phyloP scores from a whole-genome alignment of 1,140 invertebrate genomes.

The Nymphalis io region DNA sequence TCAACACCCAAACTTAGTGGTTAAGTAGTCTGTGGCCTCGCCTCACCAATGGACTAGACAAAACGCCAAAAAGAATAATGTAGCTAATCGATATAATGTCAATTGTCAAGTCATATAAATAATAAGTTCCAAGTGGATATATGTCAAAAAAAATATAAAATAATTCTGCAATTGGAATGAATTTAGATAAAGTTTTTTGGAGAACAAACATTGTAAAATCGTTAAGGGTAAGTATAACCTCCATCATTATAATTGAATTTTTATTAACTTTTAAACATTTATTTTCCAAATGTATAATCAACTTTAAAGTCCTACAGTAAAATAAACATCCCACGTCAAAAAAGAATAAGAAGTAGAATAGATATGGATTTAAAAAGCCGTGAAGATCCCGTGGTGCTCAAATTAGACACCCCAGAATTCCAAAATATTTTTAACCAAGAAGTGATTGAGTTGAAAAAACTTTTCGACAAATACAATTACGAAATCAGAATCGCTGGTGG shows the following conservation, averaged over 20 bases:
- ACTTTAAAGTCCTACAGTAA: constrained; percentile 43
- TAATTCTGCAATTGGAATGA: constrained; percentile 9
- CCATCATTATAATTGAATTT: background rate
- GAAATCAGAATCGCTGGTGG: constrained; percentile 97
- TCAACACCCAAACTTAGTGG: too few species aligned
- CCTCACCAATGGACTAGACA: too few species aligned
- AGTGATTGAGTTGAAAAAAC: constrained; percentile 83
- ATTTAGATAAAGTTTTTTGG: background rate
- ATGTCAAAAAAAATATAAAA: background rate
- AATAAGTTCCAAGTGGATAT: too few species aligned
- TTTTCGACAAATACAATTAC: constrained; percentile 92
- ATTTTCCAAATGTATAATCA: constrained; percentile 2
- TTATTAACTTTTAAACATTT: background rate
- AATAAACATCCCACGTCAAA: constrained; percentile 31
- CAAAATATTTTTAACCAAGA: constrained; percentile 91
- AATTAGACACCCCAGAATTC: constrained; percentile 87
- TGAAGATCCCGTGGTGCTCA: constrained; percentile 85
- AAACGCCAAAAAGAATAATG: too few species aligned
- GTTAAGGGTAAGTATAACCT: constrained; percentile 15
- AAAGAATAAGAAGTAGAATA: constrained; percentile 54
- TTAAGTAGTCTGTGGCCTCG: too few species aligned
- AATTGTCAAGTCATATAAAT: too few species aligned
- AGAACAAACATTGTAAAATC: constrained; percentile 11
- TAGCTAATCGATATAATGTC: too few species aligned
- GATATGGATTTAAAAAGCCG: constrained; percentile 79